phyloP scores from a whole-genome alignment of 2,888 invertebrate species.

The Ophion slaviceki region DNA sequence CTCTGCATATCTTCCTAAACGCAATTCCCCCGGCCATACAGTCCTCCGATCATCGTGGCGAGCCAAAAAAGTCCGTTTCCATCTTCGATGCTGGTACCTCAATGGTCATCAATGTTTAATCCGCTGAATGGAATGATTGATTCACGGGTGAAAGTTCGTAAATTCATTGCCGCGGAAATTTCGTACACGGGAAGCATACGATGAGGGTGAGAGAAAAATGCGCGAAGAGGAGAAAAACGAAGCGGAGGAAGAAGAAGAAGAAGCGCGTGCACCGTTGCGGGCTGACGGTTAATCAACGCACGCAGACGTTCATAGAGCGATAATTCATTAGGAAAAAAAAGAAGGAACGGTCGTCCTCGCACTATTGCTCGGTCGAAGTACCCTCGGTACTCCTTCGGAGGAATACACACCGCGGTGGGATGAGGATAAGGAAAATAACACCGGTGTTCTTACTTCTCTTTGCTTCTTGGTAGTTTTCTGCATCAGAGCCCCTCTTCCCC shows the following conservation, averaged over 20 bases:
- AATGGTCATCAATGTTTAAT: neutral
- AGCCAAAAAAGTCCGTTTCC: neutral
- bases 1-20: neutral
- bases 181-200: slow-evolving; percentile 8
- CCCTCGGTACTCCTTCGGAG: slow-evolving; percentile 17
- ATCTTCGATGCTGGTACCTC: neutral
- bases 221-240: neutral
- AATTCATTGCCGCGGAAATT: slow-evolving; percentile 21
- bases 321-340: slow-evolving; percentile 69
- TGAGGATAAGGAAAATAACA: neutral
- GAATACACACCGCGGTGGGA: neutral
- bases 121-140: slow-evolving; percentile 18
- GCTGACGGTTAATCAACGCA: slow-evolving; percentile 72
- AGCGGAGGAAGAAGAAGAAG: slow-evolving; percentile 2
- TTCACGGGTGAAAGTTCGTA: slow-evolving; percentile 35
- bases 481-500: slow-evolving; percentile 39
- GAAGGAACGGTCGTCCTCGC: slow-evolving; percentile 12
- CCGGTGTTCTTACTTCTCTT: slow-evolving; percentile 1
- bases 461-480: slow-evolving; percentile 44
- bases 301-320: slow-evolving; percentile 70
- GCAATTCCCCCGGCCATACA: neutral
- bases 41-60: neutral
- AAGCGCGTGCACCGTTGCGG: slow-evolving; percentile 54
- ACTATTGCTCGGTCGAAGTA: slow-evolving; percentile 16
- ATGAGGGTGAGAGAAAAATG: slow-evolving; percentile 40